Base-by-base conservation (phyloP, 2,888 invertebrate genomes). In the Dioctria rufipes region DNA sequence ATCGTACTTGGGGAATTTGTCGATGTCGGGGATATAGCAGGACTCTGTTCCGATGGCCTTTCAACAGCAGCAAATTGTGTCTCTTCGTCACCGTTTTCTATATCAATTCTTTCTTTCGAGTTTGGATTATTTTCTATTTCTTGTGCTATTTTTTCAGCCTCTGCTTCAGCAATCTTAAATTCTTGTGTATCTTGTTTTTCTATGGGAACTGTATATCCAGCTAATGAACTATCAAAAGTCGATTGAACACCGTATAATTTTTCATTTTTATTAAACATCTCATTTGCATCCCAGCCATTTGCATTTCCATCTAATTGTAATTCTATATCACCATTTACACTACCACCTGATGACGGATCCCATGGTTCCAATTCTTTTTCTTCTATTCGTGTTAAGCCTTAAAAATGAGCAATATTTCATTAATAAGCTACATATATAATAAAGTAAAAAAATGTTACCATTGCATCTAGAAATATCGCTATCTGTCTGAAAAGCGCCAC, bases 201-300 rank as follows among this genome's bases (percentile, higher is more conserved):
- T 86, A 98, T 90, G 83, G 93, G 95, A 85, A 96, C 93, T 83
- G 98, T 98, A 87, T 99, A 99, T 58, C 96, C 96, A n/a, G 94
- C 92, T 84, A 99, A 90, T 82, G 95, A 94, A 86, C 97, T 95
- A 87, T 97, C 97, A 88, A 96, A 99, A 3, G 96, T 96, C 84
- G 97, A 95, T 86, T 94, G 94, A 8, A 98, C 96, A 79, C 98
- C 97, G 89, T 98, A 98, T 84, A 95, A 92, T 87, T 93, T 92
- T 88, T 96, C 96, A 90, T 98, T 98, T 88, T 94, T 96, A 84
- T 94, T 92, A 90, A 99, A 99, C 98, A 99, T 99, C 85, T 98
- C 98, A 88, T 95, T 94, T 3, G 95, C 95, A 90, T 98, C 96
- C 98, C 99, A 99, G 81, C 98, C 98, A 91, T 97, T 97, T 89